A percentile compares a stretch with the other conserved stretches of the same genome.
Evolutionary conservation across 2,797 vertebrate genomes (phyloP).

Genomic region (Thaleichthys pacificus): DNA sequence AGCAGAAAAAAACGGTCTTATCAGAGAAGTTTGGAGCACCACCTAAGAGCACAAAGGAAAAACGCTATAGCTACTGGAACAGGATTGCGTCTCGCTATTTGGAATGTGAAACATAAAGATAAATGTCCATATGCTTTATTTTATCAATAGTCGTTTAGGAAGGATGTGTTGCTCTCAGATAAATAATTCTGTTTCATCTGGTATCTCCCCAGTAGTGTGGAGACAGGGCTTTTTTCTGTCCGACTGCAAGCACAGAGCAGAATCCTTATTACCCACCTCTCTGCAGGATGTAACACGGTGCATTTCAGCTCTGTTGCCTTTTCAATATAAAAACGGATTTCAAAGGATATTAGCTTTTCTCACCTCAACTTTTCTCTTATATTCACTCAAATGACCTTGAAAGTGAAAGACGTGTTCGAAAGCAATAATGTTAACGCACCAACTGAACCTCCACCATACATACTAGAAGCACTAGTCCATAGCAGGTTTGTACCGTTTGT

Average conservation of each 20-base stretch:
- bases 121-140: constrained; percentile 37
- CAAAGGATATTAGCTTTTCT: constrained; percentile 53
- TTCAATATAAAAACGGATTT: constrained; percentile 62
- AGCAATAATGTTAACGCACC: neutral
- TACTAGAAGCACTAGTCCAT: too few relatives aligned
- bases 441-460: too few relatives aligned
- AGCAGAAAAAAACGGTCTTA: constrained; percentile 5
- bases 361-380: constrained; percentile 36
- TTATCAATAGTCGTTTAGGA: constrained; percentile 39
- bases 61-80: too few relatives aligned
- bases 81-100: constrained; percentile 18
- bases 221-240: constrained; percentile 34
- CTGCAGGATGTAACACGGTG: constrained; percentile 46
- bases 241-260: constrained; percentile 46
- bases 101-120: constrained; percentile 1
- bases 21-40: neutral
- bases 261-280: constrained; percentile 63
- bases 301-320: constrained; percentile 55
- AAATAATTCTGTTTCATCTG: constrained; percentile 69
- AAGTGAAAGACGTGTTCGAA: constrained; percentile 29
- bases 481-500: too few relatives aligned
- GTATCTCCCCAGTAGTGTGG: constrained; percentile 36
- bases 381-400: constrained; percentile 45
- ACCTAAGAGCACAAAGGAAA: neutral
- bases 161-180: constrained; percentile 45